phyloP scores from a whole-genome alignment of 2,113 vertebrate genomes.

The Rousettus leschenaultii region DNA sequence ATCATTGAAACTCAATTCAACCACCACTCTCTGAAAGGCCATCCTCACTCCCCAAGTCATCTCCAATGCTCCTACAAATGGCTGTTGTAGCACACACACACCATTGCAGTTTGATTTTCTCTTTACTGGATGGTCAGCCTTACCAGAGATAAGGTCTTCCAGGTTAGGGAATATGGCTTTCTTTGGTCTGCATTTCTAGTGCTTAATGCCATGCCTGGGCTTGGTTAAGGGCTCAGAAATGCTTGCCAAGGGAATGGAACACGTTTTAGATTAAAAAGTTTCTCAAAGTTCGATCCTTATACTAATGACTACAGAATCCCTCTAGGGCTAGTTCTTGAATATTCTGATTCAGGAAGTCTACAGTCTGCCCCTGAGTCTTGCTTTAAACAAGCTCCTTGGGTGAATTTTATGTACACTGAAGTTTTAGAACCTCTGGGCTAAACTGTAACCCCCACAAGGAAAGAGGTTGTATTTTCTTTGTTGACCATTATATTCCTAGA shows the following conservation, averaged over 20 bases:
- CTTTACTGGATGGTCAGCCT: background rate
- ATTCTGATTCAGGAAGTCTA: background rate
- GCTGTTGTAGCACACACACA: background rate
- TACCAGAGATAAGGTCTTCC: background rate
- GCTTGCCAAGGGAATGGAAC: conserved; percentile 18
- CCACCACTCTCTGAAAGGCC: background rate
- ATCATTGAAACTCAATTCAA: background rate
- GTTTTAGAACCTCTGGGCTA: background rate
- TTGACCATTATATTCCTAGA: background rate
- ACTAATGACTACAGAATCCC: background rate
- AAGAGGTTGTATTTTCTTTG: background rate
- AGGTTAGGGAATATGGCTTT: conserved; percentile 1
- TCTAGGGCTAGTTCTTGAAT: conserved; percentile 2
- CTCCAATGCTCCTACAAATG: background rate
- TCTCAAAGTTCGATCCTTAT: conserved; percentile 9
- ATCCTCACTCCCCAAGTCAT: background rate
- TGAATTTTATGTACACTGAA: background rate
- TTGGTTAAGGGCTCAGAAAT: conserved; percentile 36
- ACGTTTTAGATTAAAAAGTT: conserved; percentile 49
- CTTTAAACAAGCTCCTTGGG: background rate
- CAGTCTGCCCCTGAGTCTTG: background rate
- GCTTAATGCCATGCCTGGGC: background rate
- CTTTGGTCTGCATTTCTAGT: conserved; percentile 40
- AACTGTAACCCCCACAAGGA: background rate
- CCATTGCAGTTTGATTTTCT: conserved; percentile 53